Evolutionary conservation across 1,140 invertebrate genomes (phyloP).

Genomic region (Chrysoperla carnea): DNA sequence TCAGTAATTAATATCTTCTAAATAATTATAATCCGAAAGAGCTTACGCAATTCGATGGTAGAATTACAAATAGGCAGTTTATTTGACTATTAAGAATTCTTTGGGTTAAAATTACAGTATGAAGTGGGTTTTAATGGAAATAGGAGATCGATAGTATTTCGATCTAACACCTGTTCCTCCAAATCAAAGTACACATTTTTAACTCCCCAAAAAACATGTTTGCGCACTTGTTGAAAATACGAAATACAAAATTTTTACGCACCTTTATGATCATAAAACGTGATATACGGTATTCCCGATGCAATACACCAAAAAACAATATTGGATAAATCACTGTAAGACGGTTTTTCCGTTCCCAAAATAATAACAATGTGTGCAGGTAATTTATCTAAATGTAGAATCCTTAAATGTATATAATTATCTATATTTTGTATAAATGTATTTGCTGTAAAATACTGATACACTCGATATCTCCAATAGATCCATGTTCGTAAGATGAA

Average conservation of each 20-base stretch:
- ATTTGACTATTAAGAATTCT: too few species aligned
- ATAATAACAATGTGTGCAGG: conserved; percentile 32
- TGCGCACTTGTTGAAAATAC: conserved; percentile 1
- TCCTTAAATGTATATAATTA: conserved; percentile 1
- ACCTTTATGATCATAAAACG: conserved; percentile 53
- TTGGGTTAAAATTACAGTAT: too few species aligned
- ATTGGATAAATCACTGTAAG: conserved; percentile 30
- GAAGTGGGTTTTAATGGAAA: too few species aligned
- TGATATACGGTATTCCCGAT: conserved; percentile 41
- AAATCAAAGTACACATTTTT: too few species aligned
- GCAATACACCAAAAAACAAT: conserved; percentile 44
- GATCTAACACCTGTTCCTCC: too few species aligned
- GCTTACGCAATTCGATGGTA: too few species aligned
- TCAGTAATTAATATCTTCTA: too few species aligned
- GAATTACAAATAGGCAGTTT: too few species aligned
- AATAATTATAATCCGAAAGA: too few species aligned
- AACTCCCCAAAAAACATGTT: conserved; percentile 1
- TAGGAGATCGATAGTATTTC: too few species aligned
- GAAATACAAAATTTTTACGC: conserved; percentile 9
- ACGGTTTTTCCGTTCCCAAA: conserved; percentile 26
- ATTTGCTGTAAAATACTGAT: not conserved
- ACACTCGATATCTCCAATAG: not conserved
- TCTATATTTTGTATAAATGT: too few species aligned
- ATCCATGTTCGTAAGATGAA: not conserved
- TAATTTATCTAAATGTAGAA: conserved; percentile 11